phyloP scores from a whole-genome alignment of 2,113 vertebrate genomes.

The Diglossa brunneiventris region DNA sequence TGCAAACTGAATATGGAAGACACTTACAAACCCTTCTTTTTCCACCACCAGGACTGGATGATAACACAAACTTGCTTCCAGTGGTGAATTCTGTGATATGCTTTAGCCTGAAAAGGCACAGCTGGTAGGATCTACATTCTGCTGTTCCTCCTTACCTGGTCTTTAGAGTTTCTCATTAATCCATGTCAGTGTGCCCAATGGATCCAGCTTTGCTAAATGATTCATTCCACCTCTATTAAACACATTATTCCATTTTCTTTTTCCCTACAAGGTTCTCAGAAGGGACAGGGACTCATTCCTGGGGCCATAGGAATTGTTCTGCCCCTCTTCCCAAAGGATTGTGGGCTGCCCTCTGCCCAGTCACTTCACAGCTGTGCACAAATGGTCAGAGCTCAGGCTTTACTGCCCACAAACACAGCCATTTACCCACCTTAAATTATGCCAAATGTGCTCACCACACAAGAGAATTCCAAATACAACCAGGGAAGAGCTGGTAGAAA shows the following conservation, averaged over 20 bases:
- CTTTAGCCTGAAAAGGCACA: background rate
- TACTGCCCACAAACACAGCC: background rate
- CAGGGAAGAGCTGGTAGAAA: background rate
- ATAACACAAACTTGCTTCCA: background rate
- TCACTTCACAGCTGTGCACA: background rate
- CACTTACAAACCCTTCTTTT: background rate
- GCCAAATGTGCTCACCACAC: background rate
- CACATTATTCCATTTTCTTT: background rate
- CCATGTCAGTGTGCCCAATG: background rate
- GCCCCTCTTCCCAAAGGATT: background rate
- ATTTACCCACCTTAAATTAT: accelerated
- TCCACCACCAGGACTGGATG: background rate
- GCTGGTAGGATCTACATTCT: background rate
- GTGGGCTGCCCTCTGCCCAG: background rate
- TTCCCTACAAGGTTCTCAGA: background rate
- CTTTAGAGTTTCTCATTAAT: background rate
- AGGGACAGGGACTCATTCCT: background rate
- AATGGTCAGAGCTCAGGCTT: background rate
- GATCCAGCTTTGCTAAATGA: background rate
- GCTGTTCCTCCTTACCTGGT: background rate
- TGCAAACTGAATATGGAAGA: background rate
- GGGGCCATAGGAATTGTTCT: background rate
- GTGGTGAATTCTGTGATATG: background rate
- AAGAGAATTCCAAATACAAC: background rate
- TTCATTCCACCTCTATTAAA: background rate